Evolutionary conservation across 2,113 vertebrate genomes (phyloP).

Genomic region (Rhagologus leucostigma): DNA sequence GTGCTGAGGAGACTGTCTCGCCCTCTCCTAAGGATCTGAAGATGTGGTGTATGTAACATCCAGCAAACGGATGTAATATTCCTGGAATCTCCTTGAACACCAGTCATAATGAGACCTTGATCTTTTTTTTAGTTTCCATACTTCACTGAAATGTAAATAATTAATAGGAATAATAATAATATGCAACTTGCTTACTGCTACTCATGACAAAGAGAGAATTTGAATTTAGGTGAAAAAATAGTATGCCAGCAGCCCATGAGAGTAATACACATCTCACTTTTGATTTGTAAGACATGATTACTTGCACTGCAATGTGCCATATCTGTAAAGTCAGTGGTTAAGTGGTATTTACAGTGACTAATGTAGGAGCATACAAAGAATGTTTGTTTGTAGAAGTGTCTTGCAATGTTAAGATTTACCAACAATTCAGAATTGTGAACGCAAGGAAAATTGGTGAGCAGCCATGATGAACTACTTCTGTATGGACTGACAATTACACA

Average conservation of each 20-base stretch:
- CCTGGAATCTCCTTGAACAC: background rate
- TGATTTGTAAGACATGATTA: background rate
- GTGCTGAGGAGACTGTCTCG: background rate
- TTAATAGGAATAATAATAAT: background rate
- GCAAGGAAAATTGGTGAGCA: background rate
- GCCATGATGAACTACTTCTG: background rate
- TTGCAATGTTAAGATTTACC: background rate
- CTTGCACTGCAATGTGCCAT: background rate
- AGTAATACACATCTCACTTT: background rate
- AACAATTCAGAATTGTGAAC: background rate
- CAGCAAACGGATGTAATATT: background rate
- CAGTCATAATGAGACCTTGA: background rate
- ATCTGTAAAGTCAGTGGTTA: background rate
- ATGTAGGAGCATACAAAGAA: background rate
- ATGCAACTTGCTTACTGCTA: background rate
- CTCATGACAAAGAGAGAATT: background rate
- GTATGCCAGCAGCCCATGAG: background rate
- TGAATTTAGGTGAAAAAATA: background rate
- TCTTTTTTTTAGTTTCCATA: background rate
- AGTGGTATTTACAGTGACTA: background rate
- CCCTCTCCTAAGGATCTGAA: background rate
- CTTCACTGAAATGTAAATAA: background rate
- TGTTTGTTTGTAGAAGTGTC: background rate
- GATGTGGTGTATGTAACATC: background rate
- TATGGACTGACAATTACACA: background rate